Evolutionary conservation across 2,797 vertebrate species (phyloP), one percentile per base, ranked within the genome.

Genomic region (Neostethus bicornis): DNA sequence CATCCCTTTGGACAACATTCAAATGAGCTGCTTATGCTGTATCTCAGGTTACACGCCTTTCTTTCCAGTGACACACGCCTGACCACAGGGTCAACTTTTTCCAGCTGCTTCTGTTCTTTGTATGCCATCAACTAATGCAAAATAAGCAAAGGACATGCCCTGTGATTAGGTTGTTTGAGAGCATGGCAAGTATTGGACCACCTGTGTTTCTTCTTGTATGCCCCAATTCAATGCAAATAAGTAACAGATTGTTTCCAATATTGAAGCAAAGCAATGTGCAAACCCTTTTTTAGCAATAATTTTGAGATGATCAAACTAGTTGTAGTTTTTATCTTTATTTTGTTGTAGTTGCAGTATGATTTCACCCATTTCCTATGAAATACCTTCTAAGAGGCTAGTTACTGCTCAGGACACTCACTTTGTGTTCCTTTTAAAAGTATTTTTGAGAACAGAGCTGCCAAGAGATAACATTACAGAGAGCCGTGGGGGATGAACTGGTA

Each of bases 401-500:
- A 71, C 70, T 85, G 71, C 89, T 75, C 70, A 71, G 80, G 68
- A 58, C 78, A 71, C 83, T 76, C 84, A 52, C 51, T 69, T 66
- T 65, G 29, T 17, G 19, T 61, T 71, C 84, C 83, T 83, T 72
- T 59, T 66, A 65, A 47, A 77, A 70, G 77, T 81, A 79, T 75
- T 75, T 77, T 70, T 61, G 59, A 45, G 66, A 71, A 62, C 64
- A 41, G 49, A 43, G 42, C 66, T 79, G 61, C 74, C 52, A 50
- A 37, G 28, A 76, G 51, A 66, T 57, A 63, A 55, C 48, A 48
- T 53, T 34, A 52, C 26, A 29, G 8, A 35, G 24, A n/a, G 34
- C 8, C 25, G 35, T 23, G 51, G 24, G n/a, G 51, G 59, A 57
- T 65, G 53, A 44, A 67, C 47, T 79, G 51, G 12, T 52, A 58